Percentiles rank a stretch among this genome's conserved stretches.
phyloP scores from a whole-genome alignment of 2,888 invertebrate genomes.

The Leptinotarsa peninsularis region DNA sequence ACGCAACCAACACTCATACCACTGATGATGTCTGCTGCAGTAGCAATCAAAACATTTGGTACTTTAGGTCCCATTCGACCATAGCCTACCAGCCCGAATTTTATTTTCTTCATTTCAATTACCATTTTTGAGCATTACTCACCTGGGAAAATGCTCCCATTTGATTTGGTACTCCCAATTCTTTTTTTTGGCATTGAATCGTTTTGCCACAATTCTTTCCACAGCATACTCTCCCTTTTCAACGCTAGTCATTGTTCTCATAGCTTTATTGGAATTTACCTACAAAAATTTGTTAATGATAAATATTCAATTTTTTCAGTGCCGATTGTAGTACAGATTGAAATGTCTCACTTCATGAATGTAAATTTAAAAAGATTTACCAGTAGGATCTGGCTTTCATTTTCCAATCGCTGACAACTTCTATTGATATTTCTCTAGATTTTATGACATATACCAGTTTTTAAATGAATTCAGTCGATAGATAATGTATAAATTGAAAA shows the following conservation, averaged over 20 bases:
- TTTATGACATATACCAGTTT: too few species aligned
- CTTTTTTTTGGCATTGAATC: conserved; percentile 81
- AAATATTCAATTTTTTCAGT: background rate
- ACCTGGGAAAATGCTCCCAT: conserved; percentile 84
- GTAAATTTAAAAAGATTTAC: background rate
- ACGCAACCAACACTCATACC: too few species aligned
- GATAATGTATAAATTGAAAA: conserved; percentile 15
- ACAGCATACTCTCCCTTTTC: conserved; percentile 76
- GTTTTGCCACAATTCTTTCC: conserved; percentile 86
- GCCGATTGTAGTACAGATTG: background rate
- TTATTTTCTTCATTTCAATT: too few species aligned
- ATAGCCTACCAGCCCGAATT: too few species aligned
- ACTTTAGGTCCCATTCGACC: too few species aligned
- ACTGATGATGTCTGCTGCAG: too few species aligned
- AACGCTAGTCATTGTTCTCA: conserved; percentile 46
- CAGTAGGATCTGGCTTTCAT: background rate
- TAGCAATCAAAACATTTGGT: too few species aligned
- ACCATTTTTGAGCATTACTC: background rate
- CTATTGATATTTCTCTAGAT: background rate
- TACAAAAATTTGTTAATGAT: conserved; percentile 23
- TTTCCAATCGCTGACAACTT: too few species aligned
- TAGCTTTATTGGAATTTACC: conserved; percentile 49
- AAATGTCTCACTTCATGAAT: background rate
- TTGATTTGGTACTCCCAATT: conserved; percentile 87
- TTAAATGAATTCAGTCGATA: too few species aligned